Percentiles rank a stretch among this genome's conserved stretches.
phyloP scores from a whole-genome alignment of 2,888 invertebrate genomes.

The Rhingia rostrata region DNA sequence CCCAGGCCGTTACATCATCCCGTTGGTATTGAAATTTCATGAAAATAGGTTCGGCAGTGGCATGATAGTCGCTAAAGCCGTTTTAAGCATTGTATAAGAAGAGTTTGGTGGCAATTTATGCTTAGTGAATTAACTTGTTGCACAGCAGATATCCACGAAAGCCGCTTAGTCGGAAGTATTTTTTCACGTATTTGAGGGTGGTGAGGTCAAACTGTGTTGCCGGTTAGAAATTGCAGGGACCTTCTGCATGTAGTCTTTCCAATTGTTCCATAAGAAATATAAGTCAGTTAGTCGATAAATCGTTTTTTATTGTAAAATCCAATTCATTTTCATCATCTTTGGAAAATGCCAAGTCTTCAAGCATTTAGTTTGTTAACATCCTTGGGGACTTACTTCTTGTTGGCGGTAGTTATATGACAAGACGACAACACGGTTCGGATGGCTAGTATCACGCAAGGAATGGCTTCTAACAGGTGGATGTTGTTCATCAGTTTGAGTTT shows the following conservation, averaged over 20 bases:
- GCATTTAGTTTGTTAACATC: constrained; percentile 86
- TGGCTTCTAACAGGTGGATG: constrained; percentile 84
- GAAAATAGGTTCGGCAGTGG: constrained; percentile 82
- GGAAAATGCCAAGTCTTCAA: constrained; percentile 44
- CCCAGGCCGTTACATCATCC: constrained; percentile 78
- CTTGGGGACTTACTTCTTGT: constrained; percentile 94
- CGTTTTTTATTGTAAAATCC: constrained; percentile 20
- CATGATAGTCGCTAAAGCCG: constrained; percentile 81
- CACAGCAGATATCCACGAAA: constrained; percentile 82
- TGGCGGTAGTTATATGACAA: constrained; percentile 91
- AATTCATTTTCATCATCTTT: constrained; percentile 76
- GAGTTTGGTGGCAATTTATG: constrained; percentile 82
- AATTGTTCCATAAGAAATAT: constrained; percentile 91
- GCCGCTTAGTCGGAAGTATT: constrained; percentile 79
- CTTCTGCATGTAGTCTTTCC: constrained; percentile 84
- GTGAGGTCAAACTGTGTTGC: constrained; percentile 83
- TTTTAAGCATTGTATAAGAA: constrained; percentile 81
- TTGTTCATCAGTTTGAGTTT: constrained; percentile 88
- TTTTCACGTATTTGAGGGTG: constrained; percentile 80
- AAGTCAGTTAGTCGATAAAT: constrained; percentile 80
- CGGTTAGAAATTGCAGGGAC: constrained; percentile 86
- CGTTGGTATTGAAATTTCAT: constrained; percentile 78
- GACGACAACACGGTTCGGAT: constrained; percentile 90
- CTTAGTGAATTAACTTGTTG: constrained; percentile 81
- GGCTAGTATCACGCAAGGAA: constrained; percentile 90